Evolutionary conservation across 2,888 invertebrate genomes (phyloP).

Genomic region (Andrena praecox): DNA sequence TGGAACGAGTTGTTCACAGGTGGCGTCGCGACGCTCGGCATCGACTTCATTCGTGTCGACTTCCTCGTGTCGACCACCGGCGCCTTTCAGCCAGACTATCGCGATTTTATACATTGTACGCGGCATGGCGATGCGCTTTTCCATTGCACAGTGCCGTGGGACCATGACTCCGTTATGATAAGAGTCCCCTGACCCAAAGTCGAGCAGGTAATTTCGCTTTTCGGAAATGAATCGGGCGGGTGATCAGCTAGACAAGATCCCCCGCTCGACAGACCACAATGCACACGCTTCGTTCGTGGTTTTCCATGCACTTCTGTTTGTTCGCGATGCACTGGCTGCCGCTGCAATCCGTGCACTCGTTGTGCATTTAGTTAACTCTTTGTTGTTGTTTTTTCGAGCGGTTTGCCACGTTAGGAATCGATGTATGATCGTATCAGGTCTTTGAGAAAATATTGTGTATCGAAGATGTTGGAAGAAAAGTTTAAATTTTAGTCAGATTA

Average conservation of each 20-base stretch:
- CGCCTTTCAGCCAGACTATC: conserved; percentile 2
- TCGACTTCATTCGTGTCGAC: conserved; percentile 78
- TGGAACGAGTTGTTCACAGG: conserved; percentile 68
- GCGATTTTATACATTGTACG: conserved; percentile 15
- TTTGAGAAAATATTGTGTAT: not conserved
- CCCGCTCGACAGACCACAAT: not conserved
- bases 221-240: not conserved
- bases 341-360: not conserved
- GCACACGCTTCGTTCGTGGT: conserved; percentile 23
- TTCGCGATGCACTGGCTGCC: too few species aligned
- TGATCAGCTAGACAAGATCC: not conserved
- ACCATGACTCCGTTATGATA: conserved; percentile 22
- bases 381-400: too few species aligned
- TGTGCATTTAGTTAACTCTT: not conserved
- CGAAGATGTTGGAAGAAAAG: too few species aligned
- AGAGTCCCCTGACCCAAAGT: conserved; percentile 21
- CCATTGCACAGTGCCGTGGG: not conserved
- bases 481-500: too few species aligned
- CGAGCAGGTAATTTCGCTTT: conserved; percentile 46
- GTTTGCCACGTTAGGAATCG: not conserved
- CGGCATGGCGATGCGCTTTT: conserved; percentile 8
- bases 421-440: not conserved
- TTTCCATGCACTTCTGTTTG: conserved; percentile 7
- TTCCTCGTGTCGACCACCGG: conserved; percentile 69
- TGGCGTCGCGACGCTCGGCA: conserved; percentile 70